Evolutionary conservation across 2,888 invertebrate species (phyloP), one percentile per base, ranked within the genome.

Genomic region (Drosophila greeni): DNA sequence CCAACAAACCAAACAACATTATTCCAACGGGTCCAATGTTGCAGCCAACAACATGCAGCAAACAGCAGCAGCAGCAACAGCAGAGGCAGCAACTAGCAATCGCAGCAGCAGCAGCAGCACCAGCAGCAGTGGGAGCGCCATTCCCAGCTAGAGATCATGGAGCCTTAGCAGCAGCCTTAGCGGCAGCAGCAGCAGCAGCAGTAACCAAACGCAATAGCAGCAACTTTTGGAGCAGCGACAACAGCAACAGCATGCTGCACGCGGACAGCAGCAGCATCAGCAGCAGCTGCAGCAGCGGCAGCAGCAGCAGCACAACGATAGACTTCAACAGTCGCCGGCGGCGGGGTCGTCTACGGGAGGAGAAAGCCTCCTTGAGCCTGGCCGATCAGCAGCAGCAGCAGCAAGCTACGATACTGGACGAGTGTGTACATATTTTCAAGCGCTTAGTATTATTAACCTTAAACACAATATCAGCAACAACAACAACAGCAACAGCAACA

Each of bases 301-400:
- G 34, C 56, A 54, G 47, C 55, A 65, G 60, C 61, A 65, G 45
- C 69, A 84, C 82, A 75, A 85, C 85, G 78, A 86, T 86, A 86
- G 87, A 87, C 82, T 88, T 87, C 66, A 87, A 87, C 59, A 87
- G 87, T 70, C 86, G 87, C 56, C 84, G 88, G n/a, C 76, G 89
- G 60, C 87, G 88, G 62, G 88, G 89, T 18, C 86, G 88, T 24
- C 88, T 88, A 88, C 88, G 89, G 45, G 45, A 29, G 29, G 29
- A 86, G 61, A 9, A 34, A n/a, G 18, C 31, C 60, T 37, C 59
- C n/a, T 39, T 47, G 20, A 54, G 40, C 18, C 36, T 16, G 39
- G 40, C 47, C 55, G 65, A 72, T 73, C 77, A 72, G 72, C 76
- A 82, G 75, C 77, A 65, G 48, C 66, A 73, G 40, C 24, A 70